A percentile compares a stretch with the other conserved stretches of the same genome.
Conservation (phyloP, 2,113 vertebrate genomes). For the Mesocricetus auratus region DNA sequence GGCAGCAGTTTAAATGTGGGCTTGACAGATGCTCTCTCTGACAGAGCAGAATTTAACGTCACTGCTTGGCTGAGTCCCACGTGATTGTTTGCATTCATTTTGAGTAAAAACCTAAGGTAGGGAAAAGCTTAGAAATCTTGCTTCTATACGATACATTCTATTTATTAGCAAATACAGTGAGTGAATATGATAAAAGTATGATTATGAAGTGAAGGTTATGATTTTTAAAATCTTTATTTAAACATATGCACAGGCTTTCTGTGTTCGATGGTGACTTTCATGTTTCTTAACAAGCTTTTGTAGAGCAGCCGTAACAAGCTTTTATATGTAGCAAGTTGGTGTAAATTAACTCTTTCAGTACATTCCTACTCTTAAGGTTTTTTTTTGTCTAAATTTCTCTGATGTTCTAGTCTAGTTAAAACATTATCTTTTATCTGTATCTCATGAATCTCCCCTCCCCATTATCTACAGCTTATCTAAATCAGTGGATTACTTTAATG, state of each 20-base stretch:
- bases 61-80: constrained; percentile 90
- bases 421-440: constrained; percentile 26
- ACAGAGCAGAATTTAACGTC: constrained; percentile 93
- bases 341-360: constrained; percentile 77
- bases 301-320: constrained; percentile 66
- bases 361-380: not conserved
- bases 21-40: constrained; percentile 93
- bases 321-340: constrained; percentile 62
- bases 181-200: constrained; percentile 75
- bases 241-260: constrained; percentile 66
- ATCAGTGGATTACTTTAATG: not conserved
- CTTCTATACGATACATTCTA: constrained; percentile 78
- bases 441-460: not conserved
- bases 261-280: constrained; percentile 48
- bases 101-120: constrained; percentile 87
- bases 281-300: constrained; percentile 76
- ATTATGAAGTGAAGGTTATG: constrained; percentile 75
- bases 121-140: constrained; percentile 81
- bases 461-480: not conserved
- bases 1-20: constrained; percentile 91
- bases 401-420: not conserved
- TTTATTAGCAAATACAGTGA: constrained; percentile 61
- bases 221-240: constrained; percentile 71
- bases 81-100: constrained; percentile 92
- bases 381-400: not conserved